Evolutionary conservation across 2,888 invertebrate genomes (phyloP).

Genomic region (Lucinisca nassula): DNA sequence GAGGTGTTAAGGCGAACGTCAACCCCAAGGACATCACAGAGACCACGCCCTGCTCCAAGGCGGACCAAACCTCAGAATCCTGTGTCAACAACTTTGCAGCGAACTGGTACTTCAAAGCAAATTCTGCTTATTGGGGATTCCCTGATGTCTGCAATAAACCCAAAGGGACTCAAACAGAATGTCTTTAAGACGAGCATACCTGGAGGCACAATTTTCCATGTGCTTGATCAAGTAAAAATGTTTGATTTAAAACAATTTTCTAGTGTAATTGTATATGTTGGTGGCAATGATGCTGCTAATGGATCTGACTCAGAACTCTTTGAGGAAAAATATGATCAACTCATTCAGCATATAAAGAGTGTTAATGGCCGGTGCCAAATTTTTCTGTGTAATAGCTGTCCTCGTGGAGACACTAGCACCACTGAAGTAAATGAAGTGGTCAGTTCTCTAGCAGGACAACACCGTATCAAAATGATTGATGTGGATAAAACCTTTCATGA

Average conservation of each 20-base stretch:
- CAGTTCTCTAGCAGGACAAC: background rate
- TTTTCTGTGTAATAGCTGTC: background rate
- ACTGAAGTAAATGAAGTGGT: background rate
- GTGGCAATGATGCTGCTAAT: slow-evolving; percentile 13
- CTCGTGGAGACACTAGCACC: background rate
- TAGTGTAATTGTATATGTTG: background rate
- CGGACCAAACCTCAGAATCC: background rate
- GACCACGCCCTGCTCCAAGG: background rate
- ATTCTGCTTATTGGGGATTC: background rate
- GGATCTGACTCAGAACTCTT: background rate
- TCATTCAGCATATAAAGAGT: background rate
- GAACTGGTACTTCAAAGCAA: background rate
- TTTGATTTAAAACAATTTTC: slow-evolving; percentile 5
- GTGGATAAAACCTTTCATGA: background rate
- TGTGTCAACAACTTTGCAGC: background rate
- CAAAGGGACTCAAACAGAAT: background rate
- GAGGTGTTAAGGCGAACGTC: background rate
- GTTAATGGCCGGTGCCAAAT: background rate
- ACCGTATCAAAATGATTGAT: background rate
- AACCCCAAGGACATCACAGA: background rate
- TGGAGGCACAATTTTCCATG: background rate
- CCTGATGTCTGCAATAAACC: background rate
- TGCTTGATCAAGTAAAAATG: background rate
- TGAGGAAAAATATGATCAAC: background rate
- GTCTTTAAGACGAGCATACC: background rate